Evolutionary conservation across 2,888 invertebrate species (phyloP).

Genomic region (Pogonocherus hispidulus): DNA sequence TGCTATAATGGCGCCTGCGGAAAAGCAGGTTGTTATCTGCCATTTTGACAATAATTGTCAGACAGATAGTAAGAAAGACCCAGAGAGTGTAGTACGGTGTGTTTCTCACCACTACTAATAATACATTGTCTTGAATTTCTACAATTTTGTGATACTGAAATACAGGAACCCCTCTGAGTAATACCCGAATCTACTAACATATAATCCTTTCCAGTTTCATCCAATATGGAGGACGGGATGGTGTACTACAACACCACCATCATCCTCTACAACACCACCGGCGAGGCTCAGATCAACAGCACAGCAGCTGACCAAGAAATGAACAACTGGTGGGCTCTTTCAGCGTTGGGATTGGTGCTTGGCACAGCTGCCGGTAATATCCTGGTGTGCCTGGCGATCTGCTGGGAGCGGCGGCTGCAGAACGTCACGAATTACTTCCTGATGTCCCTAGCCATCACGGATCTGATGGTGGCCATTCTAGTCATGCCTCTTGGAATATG

Average conservation of each 20-base stretch:
- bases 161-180: no score
- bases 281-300: slow-evolving; percentile 27
- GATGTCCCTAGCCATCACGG: slow-evolving; percentile 95
- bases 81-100: no score
- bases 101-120: no score
- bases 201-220: slow-evolving; percentile 36
- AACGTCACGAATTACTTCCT: slow-evolving; percentile 98
- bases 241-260: slow-evolving; percentile 65
- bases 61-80: no score
- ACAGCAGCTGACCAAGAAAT: slow-evolving; percentile 52
- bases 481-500: slow-evolving; percentile 96
- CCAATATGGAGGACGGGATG: slow-evolving; percentile 52
- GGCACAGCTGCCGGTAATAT: slow-evolving; percentile 94
- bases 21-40: no score
- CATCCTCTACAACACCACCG: slow-evolving; percentile 55
- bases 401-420: slow-evolving; percentile 91
- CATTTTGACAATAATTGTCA: no score
- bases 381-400: slow-evolving; percentile 93
- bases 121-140: no score
- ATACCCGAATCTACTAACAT: neutral
- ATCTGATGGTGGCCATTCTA: slow-evolving; percentile 92
- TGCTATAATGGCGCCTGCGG: no score
- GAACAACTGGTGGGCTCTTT: slow-evolving; percentile 87
- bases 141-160: no score
- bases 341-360: slow-evolving; percentile 83